Base-by-base conservation (phyloP, 2,888 invertebrate genomes). In the Scrobipalpa costella region DNA sequence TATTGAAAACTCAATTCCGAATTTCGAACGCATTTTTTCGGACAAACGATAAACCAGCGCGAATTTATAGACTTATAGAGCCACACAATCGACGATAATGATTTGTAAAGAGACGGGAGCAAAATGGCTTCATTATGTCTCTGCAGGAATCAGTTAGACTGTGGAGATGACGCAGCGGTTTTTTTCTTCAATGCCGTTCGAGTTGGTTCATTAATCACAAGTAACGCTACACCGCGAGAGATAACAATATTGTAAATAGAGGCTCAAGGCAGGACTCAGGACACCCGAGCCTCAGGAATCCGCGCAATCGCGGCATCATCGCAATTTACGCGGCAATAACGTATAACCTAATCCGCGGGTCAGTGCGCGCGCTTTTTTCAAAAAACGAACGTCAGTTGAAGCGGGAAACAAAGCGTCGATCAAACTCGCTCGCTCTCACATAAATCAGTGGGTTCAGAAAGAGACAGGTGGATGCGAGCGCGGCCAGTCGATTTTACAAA, bases 381-480 rank as follows among this genome's bases (percentile, higher is more conserved):
- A 81, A 83, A 83, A 83, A 80, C 71, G 76, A 81, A 77, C 76
- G 79, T 83, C 84, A 84, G 79, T 83, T 81, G 83, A 85, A 85
- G 86, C 78, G 80, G 84, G 84, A 84, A 86, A 88, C 89, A 85
- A 88, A 86, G 85, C 90, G 85, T 91, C 90, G 86, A 90, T 91
- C 90, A 91, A 88, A 84, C 85, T 84, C 86, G 87, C 82, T 91
- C 91, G 81, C 91, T 89, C 91, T 83, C 90, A 90, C 90, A 90
- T 90, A 90, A 90, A 90, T 91, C 91, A 90, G 86, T 77, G 82
- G 85, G 82, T 81, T 79, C 80, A 79, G 91, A 91, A 85, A 85
- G 88, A 88, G 91, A 91, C 90, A 90, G 90, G 88, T 88, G 90
- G 86, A 82, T 81, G 84, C 86, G 80, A 86, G 84, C 79, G 79